Conservation (phyloP, 2,113 vertebrate species). For the Pipa parva region DNA sequence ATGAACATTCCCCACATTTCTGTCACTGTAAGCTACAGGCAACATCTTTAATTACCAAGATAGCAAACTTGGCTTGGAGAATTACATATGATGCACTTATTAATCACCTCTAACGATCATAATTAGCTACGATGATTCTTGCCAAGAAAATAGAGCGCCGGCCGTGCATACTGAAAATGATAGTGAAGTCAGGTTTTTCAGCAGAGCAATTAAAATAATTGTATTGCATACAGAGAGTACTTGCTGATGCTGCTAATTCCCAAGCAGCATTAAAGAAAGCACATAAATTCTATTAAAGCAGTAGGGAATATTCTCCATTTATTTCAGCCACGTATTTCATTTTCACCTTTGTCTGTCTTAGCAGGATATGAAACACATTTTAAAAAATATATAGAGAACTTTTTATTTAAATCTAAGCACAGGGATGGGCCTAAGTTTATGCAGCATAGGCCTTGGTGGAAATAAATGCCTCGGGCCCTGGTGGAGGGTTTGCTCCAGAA, state of each 20-base stretch:
- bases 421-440: no score
- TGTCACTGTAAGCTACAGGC: slow-evolving; percentile 19
- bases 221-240: slow-evolving; percentile 29
- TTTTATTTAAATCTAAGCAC: no score
- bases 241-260: slow-evolving; percentile 24
- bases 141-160: slow-evolving; percentile 11
- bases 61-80: slow-evolving; percentile 36
- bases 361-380: no score
- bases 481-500: no score
- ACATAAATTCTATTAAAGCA: slow-evolving; percentile 7
- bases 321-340: background rate
- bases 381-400: no score
- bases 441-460: no score
- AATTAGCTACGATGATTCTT: slow-evolving; percentile 34
- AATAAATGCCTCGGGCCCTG: no score
- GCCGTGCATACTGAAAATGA: slow-evolving; percentile 19
- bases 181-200: slow-evolving; percentile 6
- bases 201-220: slow-evolving; percentile 38
- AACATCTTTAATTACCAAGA: slow-evolving; percentile 37
- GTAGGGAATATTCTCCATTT: background rate
- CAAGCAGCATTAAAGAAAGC: background rate
- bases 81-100: slow-evolving; percentile 37
- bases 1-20: slow-evolving; percentile 8
- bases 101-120: slow-evolving; percentile 39
- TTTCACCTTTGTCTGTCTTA: no score